Percentiles rank a stretch among this genome's conserved stretches.
Evolutionary conservation across 2,113 vertebrate genomes (phyloP).

Genomic region (Cathartes aura): DNA sequence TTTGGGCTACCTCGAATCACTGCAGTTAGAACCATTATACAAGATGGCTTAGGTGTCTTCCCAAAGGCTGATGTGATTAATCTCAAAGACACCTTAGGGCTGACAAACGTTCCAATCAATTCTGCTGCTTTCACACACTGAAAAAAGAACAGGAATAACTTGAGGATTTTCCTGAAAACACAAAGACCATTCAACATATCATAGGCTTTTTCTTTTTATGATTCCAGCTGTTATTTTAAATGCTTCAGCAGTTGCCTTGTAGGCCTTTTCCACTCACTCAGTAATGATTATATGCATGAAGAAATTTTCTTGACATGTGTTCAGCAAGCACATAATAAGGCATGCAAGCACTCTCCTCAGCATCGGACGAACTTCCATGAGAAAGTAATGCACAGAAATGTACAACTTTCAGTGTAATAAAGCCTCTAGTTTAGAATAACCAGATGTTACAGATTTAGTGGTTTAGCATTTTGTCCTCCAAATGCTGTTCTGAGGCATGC

Average conservation of each 20-base stretch:
- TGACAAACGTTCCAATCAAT: slow-evolving; percentile 88
- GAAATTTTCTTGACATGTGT: background rate
- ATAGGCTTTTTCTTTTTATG: background rate
- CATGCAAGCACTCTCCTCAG: background rate
- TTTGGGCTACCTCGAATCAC: slow-evolving; percentile 82
- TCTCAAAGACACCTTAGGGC: slow-evolving; percentile 86
- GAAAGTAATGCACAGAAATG: background rate
- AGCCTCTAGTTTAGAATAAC: background rate
- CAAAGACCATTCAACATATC: background rate
- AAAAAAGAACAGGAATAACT: background rate
- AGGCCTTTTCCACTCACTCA: background rate
- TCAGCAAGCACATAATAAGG: slow-evolving; percentile 1
- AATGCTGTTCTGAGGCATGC: background rate
- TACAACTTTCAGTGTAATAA: background rate
- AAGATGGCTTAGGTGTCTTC: slow-evolving; percentile 75
- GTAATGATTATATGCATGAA: slow-evolving; percentile 9
- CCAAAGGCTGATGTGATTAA: slow-evolving; percentile 81
- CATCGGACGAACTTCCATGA: background rate
- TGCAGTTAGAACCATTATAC: slow-evolving; percentile 85
- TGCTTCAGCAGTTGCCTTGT: slow-evolving; percentile 19
- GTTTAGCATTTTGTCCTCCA: background rate
- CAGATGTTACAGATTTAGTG: slow-evolving; percentile 6
- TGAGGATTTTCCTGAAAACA: background rate
- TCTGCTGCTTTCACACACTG: slow-evolving; percentile 86
- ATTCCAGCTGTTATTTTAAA: slow-evolving; percentile 11